Evolutionary conservation across 1,140 invertebrate species (phyloP), one percentile per base, ranked within the genome.

Genomic region (Sycophila sp.): DNA sequence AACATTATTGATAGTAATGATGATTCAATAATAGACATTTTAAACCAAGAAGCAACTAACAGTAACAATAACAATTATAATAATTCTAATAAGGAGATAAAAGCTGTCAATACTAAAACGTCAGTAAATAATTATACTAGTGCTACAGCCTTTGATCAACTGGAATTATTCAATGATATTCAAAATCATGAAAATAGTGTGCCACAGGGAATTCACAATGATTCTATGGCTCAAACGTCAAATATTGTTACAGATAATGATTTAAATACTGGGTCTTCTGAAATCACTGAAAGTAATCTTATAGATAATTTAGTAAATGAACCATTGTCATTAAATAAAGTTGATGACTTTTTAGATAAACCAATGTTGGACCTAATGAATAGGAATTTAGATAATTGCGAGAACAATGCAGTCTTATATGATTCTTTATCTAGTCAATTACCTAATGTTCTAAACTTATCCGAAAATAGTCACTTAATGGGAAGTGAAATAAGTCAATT

Each of bases 131-230:
- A 72, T 74, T 80, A 75, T 69, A 75, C 74, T 73, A 74, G 63
- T 40, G 75, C 63, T 30, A 67, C 70, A 6, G 60, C 58, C 15
- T 82, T 77, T 66, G 53, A 77, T 13, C 75, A 80, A 55, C 76
- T 79, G 67, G 77, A 82, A 63, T 75, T 80, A 59, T 78, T 80
- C 59, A 60, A 73, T 56, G 51, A 75, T 8, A 56, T 77, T 36
- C 69, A 71, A 60, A 38, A 49, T 64, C 17, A 42, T 28, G 40
- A 45, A 49, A 62, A 40, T 11, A 58, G 17, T 22, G n/a, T n/a
- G n/a, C n/a, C n/a, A n/a, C n/a, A n/a, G n/a, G n/a, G n/a, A n/a
- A n/a, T 17, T 36, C 24, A 26, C 8, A 38, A 51, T 40, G 28
- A 49, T 11, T 49, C 36, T 5, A 49, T 59, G 0, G 24, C 49